A percentile compares a stretch with the other conserved stretches of the same genome.
These are phyloP conservation scores for Catharus bicknelli DNA, from an alignment of 2,113 vertebrate species.

Conservation along the genomic window DNA sequence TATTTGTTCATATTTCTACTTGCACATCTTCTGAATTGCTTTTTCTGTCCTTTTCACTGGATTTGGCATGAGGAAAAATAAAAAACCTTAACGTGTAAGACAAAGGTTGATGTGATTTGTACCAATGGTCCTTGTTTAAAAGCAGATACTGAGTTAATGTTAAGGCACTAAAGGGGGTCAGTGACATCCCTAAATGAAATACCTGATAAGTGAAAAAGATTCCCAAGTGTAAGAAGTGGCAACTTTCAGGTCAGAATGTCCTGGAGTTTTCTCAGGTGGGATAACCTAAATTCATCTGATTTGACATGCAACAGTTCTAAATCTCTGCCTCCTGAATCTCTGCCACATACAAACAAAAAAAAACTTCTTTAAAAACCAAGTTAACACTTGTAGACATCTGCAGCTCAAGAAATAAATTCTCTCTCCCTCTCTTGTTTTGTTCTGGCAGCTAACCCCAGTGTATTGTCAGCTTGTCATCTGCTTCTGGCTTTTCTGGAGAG, in stretches of 20 bases:
- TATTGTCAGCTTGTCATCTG: accelerated
- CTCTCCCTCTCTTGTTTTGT: not conserved
- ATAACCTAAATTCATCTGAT: not conserved
- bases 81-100: not conserved
- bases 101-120: not conserved
- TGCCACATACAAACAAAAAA: not conserved
- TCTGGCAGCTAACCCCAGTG: not conserved
- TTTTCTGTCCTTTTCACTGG: conserved; percentile 16
- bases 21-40: not conserved
- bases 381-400: not conserved
- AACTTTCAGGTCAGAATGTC: not conserved
- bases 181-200: not conserved
- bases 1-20: conserved; percentile 35
- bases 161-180: not conserved
- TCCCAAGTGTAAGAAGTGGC: not conserved
- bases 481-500: not conserved
- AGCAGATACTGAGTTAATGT: not conserved
- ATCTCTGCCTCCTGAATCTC: not conserved
- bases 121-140: not conserved
- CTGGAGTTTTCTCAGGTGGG: accelerated
- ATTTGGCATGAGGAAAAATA: not conserved
- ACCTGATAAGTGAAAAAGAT: not conserved
- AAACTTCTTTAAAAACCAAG: not conserved
- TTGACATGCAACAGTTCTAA: not conserved
- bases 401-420: not conserved